Percentiles rank a stretch among this genome's conserved stretches.
These are phyloP conservation scores for Loripinus fragilis DNA, from an alignment of 2,888 invertebrate species.

Conservation along the genomic window DNA sequence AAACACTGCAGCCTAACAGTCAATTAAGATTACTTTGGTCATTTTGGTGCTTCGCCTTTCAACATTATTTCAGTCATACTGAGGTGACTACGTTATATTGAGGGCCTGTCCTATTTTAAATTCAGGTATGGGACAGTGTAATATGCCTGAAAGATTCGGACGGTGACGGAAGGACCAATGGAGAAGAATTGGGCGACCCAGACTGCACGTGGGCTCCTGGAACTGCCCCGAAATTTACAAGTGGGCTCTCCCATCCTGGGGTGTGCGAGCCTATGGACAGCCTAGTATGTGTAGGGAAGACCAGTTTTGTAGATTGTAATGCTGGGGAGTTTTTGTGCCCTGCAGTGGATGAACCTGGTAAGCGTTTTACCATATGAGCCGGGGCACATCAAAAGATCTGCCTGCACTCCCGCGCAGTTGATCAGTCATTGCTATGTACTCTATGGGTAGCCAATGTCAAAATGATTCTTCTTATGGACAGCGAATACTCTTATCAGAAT, in stretches of 20 bases:
- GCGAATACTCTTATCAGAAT: too few species aligned
- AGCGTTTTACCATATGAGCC: neutral
- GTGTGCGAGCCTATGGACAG: neutral
- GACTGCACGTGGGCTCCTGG: conserved; percentile 2
- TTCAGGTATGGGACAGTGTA: neutral
- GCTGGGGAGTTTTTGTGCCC: conserved; percentile 22
- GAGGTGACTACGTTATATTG: too few species aligned
- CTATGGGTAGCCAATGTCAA: too few species aligned
- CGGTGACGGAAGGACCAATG: conserved; percentile 12
- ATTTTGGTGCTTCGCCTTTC: too few species aligned
- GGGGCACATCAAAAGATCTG: neutral
- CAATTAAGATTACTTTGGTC: too few species aligned
- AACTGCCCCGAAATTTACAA: neutral
- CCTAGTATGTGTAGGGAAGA: conserved; percentile 22
- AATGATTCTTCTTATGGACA: too few species aligned
- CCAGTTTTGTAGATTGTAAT: conserved; percentile 22
- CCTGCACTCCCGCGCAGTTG: too few species aligned
- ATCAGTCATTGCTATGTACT: too few species aligned
- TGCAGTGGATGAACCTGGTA: conserved; percentile 28
- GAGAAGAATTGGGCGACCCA: conserved; percentile 13
- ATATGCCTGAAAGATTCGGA: conserved; percentile 13
- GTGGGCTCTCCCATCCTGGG: conserved; percentile 11
- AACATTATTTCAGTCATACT: too few species aligned
- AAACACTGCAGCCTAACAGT: too few species aligned
- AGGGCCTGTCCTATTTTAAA: too few species aligned